phyloP scores from a whole-genome alignment of 2,888 invertebrate species.

The Nomada ruficornis region DNA sequence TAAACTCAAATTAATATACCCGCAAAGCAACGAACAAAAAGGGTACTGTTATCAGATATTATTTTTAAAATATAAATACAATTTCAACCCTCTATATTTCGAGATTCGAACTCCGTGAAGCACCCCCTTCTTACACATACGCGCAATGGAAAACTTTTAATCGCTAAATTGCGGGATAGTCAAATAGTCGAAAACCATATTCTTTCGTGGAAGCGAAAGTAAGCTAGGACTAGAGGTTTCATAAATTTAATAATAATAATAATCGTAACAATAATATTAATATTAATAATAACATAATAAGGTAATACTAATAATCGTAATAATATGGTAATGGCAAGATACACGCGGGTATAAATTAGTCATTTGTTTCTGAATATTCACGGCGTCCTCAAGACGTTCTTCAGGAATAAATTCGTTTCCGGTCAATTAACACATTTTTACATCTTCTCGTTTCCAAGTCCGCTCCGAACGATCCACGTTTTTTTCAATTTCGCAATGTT shows the following conservation, averaged over 20 bases:
- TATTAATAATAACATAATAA: constrained; percentile 45
- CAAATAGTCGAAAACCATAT: constrained; percentile 61
- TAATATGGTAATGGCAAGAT: constrained; percentile 72
- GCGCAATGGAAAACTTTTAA: constrained; percentile 24
- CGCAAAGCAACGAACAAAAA: not conserved
- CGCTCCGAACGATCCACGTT: not conserved
- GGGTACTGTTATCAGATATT: not conserved
- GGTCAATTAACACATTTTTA: not conserved
- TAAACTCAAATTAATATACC: not conserved
- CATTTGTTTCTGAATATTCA: constrained; percentile 1
- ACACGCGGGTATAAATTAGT: constrained; percentile 55
- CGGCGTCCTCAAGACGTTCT: not conserved
- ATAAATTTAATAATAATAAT: constrained; percentile 59
- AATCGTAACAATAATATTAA: constrained; percentile 52
- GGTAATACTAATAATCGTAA: constrained; percentile 40
- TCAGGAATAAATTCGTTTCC: constrained; percentile 22
- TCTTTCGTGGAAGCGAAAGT: constrained; percentile 68
- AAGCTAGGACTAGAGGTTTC: constrained; percentile 78
- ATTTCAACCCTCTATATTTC: constrained; percentile 16
- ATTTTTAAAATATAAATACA: not conserved
- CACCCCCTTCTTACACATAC: constrained; percentile 6
- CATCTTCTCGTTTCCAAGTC: not conserved
- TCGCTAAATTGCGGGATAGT: constrained; percentile 45
- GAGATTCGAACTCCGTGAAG: constrained; percentile 18
- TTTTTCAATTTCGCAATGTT: not conserved